A percentile compares a stretch with the other conserved stretches of the same genome.
phyloP scores from a whole-genome alignment of 2,888 invertebrate genomes.

The Digitonthophagus gazella region DNA sequence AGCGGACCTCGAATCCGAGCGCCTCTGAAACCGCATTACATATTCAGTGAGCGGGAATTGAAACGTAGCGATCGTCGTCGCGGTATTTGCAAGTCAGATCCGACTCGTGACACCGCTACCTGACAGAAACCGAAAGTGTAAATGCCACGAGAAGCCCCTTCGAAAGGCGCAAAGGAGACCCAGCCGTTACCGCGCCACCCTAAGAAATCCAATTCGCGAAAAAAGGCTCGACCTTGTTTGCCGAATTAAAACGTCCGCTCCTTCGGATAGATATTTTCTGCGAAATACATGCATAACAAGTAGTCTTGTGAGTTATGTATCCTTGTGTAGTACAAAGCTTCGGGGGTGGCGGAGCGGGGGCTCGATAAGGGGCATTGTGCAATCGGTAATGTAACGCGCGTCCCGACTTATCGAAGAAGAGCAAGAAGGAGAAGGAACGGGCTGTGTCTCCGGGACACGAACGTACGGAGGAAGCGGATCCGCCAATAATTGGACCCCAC shows the following conservation, averaged over 20 bases:
- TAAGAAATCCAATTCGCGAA: conserved; percentile 2
- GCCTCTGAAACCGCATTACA: conserved; percentile 38
- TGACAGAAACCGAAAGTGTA: background rate
- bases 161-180: background rate
- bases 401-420: conserved; percentile 36
- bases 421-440: conserved; percentile 25
- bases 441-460: conserved; percentile 26
- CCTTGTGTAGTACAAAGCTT: conserved; percentile 2
- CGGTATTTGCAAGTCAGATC: conserved; percentile 16
- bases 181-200: background rate
- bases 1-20: background rate
- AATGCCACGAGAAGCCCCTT: background rate
- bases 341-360: conserved; percentile 30
- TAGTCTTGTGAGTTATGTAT: conserved; percentile 3
- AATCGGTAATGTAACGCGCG: conserved; percentile 39
- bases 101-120: background rate
- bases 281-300: conserved; percentile 16
- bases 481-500: conserved; percentile 44
- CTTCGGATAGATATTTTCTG: background rate
- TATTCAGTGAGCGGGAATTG: conserved; percentile 42
- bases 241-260: background rate
- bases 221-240: background rate
- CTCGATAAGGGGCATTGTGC: conserved; percentile 32
- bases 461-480: conserved; percentile 38
- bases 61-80: conserved; percentile 35